Conservation (phyloP, 2,888 invertebrate genomes). For the Cerastis rubricosa region DNA sequence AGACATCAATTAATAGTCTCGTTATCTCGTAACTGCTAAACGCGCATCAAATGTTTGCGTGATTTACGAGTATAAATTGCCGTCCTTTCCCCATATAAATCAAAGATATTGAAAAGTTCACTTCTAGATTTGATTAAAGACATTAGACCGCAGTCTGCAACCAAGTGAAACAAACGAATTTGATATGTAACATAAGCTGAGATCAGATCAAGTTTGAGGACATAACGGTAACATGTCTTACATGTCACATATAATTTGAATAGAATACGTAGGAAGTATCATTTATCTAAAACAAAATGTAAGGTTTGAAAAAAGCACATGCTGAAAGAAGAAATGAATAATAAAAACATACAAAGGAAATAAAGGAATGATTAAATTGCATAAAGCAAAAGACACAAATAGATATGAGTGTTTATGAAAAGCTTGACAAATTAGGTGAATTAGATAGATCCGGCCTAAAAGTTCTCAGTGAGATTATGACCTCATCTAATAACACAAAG, state of each 20-base stretch:
- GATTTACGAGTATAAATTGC: conserved; percentile 48
- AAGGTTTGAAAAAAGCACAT: conserved; percentile 9
- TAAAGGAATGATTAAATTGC: conserved; percentile 1
- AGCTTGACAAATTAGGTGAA: not conserved
- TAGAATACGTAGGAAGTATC: conserved; percentile 37
- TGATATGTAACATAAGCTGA: conserved; percentile 67
- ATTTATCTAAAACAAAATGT: conserved; percentile 27
- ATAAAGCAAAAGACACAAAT: not conserved
- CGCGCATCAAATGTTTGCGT: conserved; percentile 44
- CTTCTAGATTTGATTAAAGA: conserved; percentile 65
- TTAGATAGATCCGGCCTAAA: not conserved
- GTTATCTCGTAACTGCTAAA: conserved; percentile 44
- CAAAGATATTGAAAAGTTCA: conserved; percentile 50
- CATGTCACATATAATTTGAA: conserved; percentile 44
- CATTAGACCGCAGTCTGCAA: conserved; percentile 59
- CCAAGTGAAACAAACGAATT: conserved; percentile 61
- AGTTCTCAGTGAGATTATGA: conserved; percentile 1
- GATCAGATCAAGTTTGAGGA: conserved; percentile 68
- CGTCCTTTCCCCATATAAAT: conserved; percentile 46
- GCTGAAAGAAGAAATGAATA: not conserved
- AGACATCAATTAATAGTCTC: conserved; percentile 40
- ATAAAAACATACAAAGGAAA: not conserved
- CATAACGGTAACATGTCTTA: conserved; percentile 65
- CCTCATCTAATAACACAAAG: conserved; percentile 17
- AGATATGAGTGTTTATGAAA: not conserved